phyloP scores from a whole-genome alignment of 2,888 invertebrate genomes.

The Hypomecis punctinalis region DNA sequence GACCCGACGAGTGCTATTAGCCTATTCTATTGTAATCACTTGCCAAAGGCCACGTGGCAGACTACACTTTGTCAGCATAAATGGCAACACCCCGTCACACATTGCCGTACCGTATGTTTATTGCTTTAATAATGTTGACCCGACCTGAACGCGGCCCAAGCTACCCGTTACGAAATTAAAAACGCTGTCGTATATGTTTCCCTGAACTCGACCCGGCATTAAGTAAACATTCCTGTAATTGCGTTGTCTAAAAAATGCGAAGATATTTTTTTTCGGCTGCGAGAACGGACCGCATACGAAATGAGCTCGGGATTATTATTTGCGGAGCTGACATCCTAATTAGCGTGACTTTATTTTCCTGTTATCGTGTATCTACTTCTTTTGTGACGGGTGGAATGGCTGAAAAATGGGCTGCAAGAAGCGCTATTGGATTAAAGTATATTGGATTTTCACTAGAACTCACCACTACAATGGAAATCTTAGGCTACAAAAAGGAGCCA shows the following conservation, averaged over 20 bases:
- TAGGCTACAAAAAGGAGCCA: too few species aligned
- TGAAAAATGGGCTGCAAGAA: too few species aligned
- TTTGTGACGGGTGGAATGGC: not conserved
- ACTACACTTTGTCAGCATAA: slow-evolving; percentile 27
- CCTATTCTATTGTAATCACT: slow-evolving; percentile 15
- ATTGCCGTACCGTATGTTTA: slow-evolving; percentile 47
- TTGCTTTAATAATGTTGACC: slow-evolving; percentile 47
- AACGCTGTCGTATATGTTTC: slow-evolving; percentile 62
- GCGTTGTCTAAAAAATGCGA: slow-evolving; percentile 74
- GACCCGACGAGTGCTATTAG: not conserved
- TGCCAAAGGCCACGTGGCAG: slow-evolving; percentile 19
- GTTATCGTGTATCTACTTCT: slow-evolving; percentile 46
- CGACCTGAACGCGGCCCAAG: slow-evolving; percentile 42
- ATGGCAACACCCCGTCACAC: slow-evolving; percentile 37
- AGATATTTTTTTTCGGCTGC: slow-evolving; percentile 74
- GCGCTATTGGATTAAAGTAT: too few species aligned
- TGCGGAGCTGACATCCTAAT: slow-evolving; percentile 80
- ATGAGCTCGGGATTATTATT: slow-evolving; percentile 79
- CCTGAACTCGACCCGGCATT: slow-evolving; percentile 59
- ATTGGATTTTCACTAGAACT: too few species aligned
- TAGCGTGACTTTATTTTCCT: slow-evolving; percentile 73
- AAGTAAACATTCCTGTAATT: slow-evolving; percentile 80
- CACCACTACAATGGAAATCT: too few species aligned
- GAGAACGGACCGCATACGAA: slow-evolving; percentile 72
- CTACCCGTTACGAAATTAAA: slow-evolving; percentile 55